Conservation (phyloP, 2,888 invertebrate species). For the Stenichneumon culpator region DNA sequence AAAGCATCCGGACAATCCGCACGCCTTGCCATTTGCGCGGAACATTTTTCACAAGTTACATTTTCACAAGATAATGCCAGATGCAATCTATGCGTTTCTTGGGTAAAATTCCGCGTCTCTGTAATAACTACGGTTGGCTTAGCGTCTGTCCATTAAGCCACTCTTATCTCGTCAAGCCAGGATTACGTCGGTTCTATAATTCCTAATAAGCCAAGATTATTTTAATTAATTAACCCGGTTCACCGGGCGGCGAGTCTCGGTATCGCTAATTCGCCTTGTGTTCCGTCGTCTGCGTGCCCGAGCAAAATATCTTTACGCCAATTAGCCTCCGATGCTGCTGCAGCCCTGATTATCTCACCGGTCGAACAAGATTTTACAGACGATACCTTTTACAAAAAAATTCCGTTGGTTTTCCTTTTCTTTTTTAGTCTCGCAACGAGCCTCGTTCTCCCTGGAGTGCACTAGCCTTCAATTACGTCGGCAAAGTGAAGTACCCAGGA, state of each 20-base stretch:
- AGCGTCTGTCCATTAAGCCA: conserved; percentile 48
- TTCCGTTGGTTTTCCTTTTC: neutral
- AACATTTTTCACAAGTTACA: neutral
- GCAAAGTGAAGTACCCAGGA: conserved; percentile 15
- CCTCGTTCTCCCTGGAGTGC: neutral
- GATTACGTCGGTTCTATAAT: conserved; percentile 50
- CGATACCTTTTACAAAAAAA: conserved; percentile 18
- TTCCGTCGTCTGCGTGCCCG: neutral
- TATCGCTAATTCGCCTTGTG: conserved; percentile 14
- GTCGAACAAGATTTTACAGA: conserved; percentile 17
- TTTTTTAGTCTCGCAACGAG: neutral
- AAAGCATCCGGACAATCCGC: neutral
- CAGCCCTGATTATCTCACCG: neutral
- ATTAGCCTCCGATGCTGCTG: conserved; percentile 32
- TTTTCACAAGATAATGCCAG: neutral
- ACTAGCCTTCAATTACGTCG: conserved; percentile 8
- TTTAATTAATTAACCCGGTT: conserved; percentile 57
- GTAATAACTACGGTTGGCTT: conserved; percentile 19
- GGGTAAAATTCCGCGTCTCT: neutral
- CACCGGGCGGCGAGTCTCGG: conserved; percentile 13
- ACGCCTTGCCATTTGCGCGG: neutral
- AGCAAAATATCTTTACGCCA: conserved; percentile 41
- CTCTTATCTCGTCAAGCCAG: conserved; percentile 60
- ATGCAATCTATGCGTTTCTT: neutral
- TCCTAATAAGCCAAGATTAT: conserved; percentile 66